Evolutionary conservation across 2,113 vertebrate species (phyloP).

Genomic region (Cavia porcellus): DNA sequence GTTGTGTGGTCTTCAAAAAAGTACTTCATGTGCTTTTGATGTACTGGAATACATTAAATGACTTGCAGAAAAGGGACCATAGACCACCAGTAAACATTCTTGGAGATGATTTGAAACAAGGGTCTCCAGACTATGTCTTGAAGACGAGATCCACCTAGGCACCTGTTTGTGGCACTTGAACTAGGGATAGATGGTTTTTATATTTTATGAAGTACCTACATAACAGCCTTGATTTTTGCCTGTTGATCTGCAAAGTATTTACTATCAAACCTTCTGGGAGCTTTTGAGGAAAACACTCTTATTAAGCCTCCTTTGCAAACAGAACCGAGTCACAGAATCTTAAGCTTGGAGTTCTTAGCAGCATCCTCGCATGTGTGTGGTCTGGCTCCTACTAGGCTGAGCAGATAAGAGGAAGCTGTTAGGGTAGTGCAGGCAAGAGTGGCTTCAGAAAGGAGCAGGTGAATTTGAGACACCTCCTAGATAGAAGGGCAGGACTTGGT

Average conservation of each 20-base stretch:
- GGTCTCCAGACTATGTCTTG: neutral
- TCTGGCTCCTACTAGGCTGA: neutral
- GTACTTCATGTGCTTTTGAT: neutral
- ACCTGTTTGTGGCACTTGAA: neutral
- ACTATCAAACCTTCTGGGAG: neutral
- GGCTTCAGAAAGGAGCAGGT: neutral
- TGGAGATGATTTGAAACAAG: no score
- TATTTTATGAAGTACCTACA: neutral
- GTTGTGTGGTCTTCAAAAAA: neutral
- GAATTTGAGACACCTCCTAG: neutral
- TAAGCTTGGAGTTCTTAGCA: neutral
- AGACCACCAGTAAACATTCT: neutral
- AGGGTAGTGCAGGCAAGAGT: neutral
- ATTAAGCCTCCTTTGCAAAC: neutral
- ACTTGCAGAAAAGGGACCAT: no score
- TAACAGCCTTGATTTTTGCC: neutral
- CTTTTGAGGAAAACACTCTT: neutral
- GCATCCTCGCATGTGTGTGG: accelerated
- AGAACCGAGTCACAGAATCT: neutral
- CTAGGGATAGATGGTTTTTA: neutral
- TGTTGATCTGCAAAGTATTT: neutral
- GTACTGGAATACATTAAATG: neutral
- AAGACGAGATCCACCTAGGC: neutral
- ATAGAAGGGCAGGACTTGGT: neutral
- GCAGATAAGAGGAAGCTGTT: neutral